Evolutionary conservation across 2,113 vertebrate genomes (phyloP).

Genomic region (Cheirogaleus medius): DNA sequence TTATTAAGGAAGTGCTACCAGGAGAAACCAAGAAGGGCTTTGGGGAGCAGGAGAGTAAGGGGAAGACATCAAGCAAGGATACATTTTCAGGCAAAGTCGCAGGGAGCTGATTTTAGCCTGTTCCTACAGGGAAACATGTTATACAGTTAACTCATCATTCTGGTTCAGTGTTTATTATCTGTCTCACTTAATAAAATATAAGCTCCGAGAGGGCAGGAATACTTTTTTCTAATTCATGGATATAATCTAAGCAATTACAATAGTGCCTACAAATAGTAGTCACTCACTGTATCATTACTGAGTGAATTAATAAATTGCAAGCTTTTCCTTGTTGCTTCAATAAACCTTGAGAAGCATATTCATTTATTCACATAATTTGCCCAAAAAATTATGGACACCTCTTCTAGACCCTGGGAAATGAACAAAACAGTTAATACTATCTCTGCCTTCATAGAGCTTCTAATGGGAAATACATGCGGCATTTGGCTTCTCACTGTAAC

Average conservation of each 20-base stretch:
- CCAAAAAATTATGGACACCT: neutral
- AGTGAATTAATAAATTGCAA: neutral
- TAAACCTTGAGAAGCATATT: neutral
- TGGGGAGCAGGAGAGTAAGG: neutral
- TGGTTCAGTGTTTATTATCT: neutral
- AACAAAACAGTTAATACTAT: neutral
- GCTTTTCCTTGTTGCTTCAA: neutral
- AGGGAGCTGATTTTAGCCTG: neutral
- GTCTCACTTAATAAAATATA: neutral
- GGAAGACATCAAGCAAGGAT: neutral
- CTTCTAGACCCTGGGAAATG: neutral
- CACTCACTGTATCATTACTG: neutral
- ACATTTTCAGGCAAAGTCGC: neutral
- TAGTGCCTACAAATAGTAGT: neutral
- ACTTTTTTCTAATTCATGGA: neutral
- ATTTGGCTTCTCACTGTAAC: neutral
- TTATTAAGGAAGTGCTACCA: neutral
- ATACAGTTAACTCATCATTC: neutral
- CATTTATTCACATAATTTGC: neutral
- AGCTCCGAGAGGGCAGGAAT: neutral
- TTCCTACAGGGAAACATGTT: neutral
- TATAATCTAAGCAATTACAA: neutral
- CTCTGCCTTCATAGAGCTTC: neutral
- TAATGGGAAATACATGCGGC: neutral
- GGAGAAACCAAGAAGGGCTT: neutral